A percentile compares a stretch with the other conserved stretches of the same genome.
phyloP scores from a whole-genome alignment of 2,797 vertebrate species.

The Gymnodraco acuticeps region DNA sequence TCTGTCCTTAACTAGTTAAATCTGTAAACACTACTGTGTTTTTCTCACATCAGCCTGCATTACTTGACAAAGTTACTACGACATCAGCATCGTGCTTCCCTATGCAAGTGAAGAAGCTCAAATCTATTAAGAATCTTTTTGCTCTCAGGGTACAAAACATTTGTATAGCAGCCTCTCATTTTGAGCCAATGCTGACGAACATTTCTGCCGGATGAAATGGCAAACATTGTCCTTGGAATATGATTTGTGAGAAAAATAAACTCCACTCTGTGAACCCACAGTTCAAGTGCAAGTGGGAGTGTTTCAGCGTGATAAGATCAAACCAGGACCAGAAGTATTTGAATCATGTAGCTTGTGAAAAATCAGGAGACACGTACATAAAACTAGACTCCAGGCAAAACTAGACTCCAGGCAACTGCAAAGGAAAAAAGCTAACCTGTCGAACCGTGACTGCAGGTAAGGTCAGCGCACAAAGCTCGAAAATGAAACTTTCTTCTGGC shows the following conservation, averaged over 20 bases:
- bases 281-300: not conserved
- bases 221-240: constrained; percentile 10
- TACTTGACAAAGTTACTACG: no score
- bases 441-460: not conserved
- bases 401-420: not conserved
- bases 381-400: not conserved
- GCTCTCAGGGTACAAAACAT: not conserved
- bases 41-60: constrained; percentile 1
- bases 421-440: constrained; percentile 1
- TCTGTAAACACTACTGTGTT: not conserved
- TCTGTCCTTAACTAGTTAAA: not conserved
- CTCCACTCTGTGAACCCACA: not conserved
- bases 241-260: not conserved
- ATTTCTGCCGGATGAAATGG: constrained; percentile 6
- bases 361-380: not conserved
- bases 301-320: not conserved
- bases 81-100: no score
- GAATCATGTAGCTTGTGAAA: not conserved
- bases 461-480: not conserved
- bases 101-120: not conserved
- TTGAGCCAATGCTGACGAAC: not conserved
- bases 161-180: constrained; percentile 7
- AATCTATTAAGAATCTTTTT: not conserved
- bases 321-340: not conserved
- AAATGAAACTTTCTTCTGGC: constrained; percentile 18